phyloP scores from a whole-genome alignment of 2,888 invertebrate genomes.

The Callyntrura sp. region DNA sequence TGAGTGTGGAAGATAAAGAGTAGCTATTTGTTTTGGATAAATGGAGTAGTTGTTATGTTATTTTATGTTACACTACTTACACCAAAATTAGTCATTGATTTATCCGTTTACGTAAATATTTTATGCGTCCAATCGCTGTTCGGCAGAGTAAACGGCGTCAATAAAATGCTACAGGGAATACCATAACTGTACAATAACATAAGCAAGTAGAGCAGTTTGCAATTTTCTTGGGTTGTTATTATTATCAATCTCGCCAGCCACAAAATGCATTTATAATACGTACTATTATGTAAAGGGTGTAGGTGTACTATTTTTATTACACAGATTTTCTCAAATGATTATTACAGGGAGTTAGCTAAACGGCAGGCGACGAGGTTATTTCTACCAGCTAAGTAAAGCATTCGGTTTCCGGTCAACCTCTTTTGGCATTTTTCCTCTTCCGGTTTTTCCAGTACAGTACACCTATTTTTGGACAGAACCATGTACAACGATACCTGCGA shows the following conservation, averaged over 20 bases:
- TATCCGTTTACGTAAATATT: no score
- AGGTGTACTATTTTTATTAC: neutral
- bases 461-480: neutral
- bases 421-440: neutral
- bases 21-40: no score
- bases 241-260: neutral
- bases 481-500: no score
- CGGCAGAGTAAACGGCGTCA: neutral
- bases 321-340: neutral
- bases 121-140: neutral
- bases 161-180: neutral
- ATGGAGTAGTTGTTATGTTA: no score
- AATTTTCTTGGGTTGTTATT: neutral
- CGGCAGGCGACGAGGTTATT: neutral
- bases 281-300: neutral
- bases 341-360: neutral
- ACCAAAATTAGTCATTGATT: no score
- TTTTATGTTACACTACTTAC: no score
- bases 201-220: no score
- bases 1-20: no score
- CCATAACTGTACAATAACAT: neutral
- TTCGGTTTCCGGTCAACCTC: neutral
- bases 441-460: neutral
- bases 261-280: neutral
- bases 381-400: neutral